Evolutionary conservation across 2,888 invertebrate genomes (phyloP), one percentile per base, ranked within the genome.

Genomic region (Branchellion lobata): DNA sequence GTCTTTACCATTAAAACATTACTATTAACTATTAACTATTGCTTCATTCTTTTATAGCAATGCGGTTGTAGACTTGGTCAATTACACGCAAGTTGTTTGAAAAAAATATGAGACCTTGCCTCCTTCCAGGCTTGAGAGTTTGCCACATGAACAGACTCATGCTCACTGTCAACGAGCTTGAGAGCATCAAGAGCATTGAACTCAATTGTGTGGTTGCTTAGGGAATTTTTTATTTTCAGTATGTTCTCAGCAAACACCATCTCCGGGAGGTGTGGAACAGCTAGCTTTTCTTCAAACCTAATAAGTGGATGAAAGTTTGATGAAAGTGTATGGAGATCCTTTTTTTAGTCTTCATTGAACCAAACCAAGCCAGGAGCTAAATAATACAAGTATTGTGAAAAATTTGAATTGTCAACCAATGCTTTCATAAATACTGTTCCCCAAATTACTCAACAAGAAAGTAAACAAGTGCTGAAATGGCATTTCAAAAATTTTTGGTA

Each of bases 201-300:
- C 84, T 92, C 91, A 82, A 99, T 90, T 14, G 86, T 86, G 83
- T 83, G 85, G 1, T 87, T 87, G 36, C 61, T 89, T 27, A 77
- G 57, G 3, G 31, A 21, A 86, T 95, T 94, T 71, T 89, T 88
- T 61, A 99, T 86, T 36, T 89, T 89, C 53, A 99, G 88, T 81
- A 91, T 88, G 86, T 99, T 99, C 84, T 94, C 93, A 29, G 96
- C 94, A 89, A 98, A 99, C 31, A 98, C 94, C 98, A 99, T 99
- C 86, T 99, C 99, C 3, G 99, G 99, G 84, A 96, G 90, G 86
- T 96, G 94, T n/a, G 95, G 95, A 83, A 97, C 90, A 80, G 91
- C 82, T 53, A 87, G 81, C 53, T 85, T 82, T 29, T 81, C 72
- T 80, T 87, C 86, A 85, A 86, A 87, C 77, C 87, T 87, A 79